phyloP scores from a whole-genome alignment of 2,888 invertebrate genomes.

The Diaperis boleti region DNA sequence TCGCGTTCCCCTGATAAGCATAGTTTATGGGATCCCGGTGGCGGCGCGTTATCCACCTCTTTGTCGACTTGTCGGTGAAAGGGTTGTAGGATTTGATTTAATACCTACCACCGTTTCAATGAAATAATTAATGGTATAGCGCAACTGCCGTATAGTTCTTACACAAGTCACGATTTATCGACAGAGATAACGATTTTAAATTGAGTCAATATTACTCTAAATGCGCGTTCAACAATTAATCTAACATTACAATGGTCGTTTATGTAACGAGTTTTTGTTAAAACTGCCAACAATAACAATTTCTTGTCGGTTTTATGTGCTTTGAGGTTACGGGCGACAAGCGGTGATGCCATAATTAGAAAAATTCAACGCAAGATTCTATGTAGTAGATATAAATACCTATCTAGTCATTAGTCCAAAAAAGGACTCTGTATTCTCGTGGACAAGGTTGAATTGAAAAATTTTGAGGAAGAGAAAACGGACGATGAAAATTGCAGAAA shows the following conservation, averaged over 20 bases:
- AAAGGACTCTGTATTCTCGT: too few relatives aligned
- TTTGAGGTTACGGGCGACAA: too few relatives aligned
- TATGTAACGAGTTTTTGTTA: too few relatives aligned
- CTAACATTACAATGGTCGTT: not conserved
- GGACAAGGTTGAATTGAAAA: too few relatives aligned
- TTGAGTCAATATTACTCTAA: not conserved
- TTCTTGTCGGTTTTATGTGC: too few relatives aligned
- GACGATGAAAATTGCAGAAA: too few relatives aligned
- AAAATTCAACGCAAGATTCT: too few relatives aligned
- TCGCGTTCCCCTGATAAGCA: constrained; percentile 61
- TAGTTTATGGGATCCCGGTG: constrained; percentile 54
- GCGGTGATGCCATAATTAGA: too few relatives aligned
- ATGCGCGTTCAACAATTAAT: not conserved
- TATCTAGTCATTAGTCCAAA: too few relatives aligned
- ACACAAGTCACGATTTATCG: constrained; percentile 3
- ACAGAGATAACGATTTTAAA: not conserved
- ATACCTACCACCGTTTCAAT: constrained; percentile 30
- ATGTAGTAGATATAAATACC: too few relatives aligned
- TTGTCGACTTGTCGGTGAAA: constrained; percentile 30
- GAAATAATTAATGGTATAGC: constrained; percentile 10
- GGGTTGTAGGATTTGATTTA: constrained; percentile 39
- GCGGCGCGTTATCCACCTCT: constrained; percentile 39
- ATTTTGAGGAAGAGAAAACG: too few relatives aligned
- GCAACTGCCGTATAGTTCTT: not conserved
- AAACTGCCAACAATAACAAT: too few relatives aligned